phyloP scores from a whole-genome alignment of 2,113 vertebrate species.

The Cyphomyrus plagiostoma region DNA sequence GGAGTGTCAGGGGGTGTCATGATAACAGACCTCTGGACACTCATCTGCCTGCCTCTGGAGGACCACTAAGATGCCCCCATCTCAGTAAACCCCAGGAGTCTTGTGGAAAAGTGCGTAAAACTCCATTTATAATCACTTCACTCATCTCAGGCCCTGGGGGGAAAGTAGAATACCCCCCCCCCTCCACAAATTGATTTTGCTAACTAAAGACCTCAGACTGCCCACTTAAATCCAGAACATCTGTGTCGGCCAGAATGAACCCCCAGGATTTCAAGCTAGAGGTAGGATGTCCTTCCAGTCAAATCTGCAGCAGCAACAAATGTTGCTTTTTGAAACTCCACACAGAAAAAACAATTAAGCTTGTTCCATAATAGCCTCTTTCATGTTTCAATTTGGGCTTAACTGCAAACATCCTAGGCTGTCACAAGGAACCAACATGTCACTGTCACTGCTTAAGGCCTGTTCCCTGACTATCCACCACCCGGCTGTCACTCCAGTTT shows the following conservation, averaged over 20 bases:
- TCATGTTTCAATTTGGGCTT: neutral
- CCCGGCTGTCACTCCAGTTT: neutral
- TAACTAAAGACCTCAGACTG: slow-evolving; percentile 4
- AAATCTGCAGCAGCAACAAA: neutral
- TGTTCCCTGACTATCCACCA: neutral
- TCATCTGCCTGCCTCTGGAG: neutral
- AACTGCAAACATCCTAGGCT: neutral
- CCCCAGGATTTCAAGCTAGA: neutral
- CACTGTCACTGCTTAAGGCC: neutral
- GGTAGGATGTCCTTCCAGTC: neutral
- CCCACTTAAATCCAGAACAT: neutral
- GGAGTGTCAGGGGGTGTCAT: neutral
- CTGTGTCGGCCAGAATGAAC: neutral
- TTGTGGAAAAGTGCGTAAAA: neutral
- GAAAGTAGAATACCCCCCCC: neutral
- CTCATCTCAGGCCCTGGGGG: neutral
- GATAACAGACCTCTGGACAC: neutral
- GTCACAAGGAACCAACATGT: neutral
- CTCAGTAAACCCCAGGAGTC: neutral
- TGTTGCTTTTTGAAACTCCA: neutral
- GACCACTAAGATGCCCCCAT: neutral
- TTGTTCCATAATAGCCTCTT: neutral
- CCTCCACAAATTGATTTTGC: neutral
- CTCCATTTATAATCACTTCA: neutral
- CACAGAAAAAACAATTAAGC: neutral